Percentiles rank a stretch among this genome's conserved stretches.
These are phyloP conservation scores for Strongylocentrotus purpuratus DNA, from an alignment of 35 echinoderm and acorn worm genomes.

Conservation along the genomic window DNA sequence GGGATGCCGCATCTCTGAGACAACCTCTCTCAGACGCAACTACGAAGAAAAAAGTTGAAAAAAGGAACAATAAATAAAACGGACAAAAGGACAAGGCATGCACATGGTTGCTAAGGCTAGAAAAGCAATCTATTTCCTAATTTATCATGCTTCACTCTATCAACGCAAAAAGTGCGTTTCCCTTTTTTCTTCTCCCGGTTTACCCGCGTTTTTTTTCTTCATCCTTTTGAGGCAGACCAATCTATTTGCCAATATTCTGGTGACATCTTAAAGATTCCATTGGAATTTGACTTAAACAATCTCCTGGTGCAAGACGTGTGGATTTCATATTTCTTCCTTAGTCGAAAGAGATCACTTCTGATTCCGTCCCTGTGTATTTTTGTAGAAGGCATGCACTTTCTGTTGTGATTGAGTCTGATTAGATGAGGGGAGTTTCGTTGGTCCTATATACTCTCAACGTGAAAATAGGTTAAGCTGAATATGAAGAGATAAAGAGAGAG, in stretches of 20 bases:
- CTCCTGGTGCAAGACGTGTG: neutral
- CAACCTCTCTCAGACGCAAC: no score
- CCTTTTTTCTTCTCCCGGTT: constrained; percentile 4
- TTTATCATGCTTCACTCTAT: constrained; percentile 30
- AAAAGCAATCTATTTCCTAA: constrained; percentile 27
- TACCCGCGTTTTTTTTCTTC: neutral
- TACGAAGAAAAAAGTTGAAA: neutral
- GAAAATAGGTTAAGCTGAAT: neutral
- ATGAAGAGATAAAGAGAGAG: neutral
- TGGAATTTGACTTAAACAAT: constrained; percentile 18
- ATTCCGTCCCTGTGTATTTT: neutral
- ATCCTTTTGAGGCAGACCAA: neutral
- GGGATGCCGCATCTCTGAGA: no score
- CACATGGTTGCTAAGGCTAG: neutral
- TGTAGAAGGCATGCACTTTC: constrained; percentile 16
- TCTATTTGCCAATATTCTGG: constrained; percentile 29
- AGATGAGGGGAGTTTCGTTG: neutral
- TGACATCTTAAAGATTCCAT: constrained; percentile 16
- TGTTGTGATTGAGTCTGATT: constrained; percentile 11
- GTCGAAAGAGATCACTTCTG: constrained; percentile 1
- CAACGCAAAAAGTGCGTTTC: constrained; percentile 45
- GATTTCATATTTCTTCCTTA: constrained; percentile 19
- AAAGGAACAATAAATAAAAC: neutral
- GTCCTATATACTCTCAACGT: neutral
- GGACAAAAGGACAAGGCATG: neutral